Evolutionary conservation across 1,140 invertebrate genomes (phyloP), one percentile per base, ranked within the genome.

Genomic region (Pogonognathellus flavescens): DNA sequence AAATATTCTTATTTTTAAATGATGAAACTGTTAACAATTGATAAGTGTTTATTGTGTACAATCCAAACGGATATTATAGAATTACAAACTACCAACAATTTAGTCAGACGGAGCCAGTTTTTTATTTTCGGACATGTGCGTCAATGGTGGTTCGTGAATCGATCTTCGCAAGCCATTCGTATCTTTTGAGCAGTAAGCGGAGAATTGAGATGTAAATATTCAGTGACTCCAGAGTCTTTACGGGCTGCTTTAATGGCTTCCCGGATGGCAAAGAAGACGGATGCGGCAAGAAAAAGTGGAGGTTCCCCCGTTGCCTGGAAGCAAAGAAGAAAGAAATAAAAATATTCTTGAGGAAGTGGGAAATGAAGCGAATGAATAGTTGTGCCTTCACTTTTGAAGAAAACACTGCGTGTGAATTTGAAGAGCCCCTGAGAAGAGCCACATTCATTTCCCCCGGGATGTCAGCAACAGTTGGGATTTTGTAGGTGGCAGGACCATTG

Each of bases 161-260:
- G 90, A 91, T 98, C 97, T 85, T 93, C 91, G 89, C 97, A 98
- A 22, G 95, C 95, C 94, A 98, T 95, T 66, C 97, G n/a, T 18
- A 99, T 97, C 70, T 94, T 92, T 22, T 96, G 95, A 9, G 95
- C 93, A 13, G 97, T 98, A 5, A 96, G 96, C n/a, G 97, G 97
- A 10, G 96, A 93, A 90, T 97, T 93, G 11, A 99, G 90, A 80
- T 91, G 91, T 89, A 97, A 97, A 9, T 52, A 6, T 5, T 60
- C 7, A 18, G 83, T 83, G 0, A 88, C 88, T 16, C 90, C 90
- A 49, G 89, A 89, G 11, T 92, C 91, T 11, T 82, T 2, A 1
- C 92, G 89, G 7, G 91, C 90, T 25, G 90, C 89, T 80, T 88
- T 90, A 25, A 92, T 91, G 7, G 91, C 91, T 85, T 92, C 91